Conservation (phyloP, 2,888 invertebrate genomes). For the Melieria crassipennis region DNA sequence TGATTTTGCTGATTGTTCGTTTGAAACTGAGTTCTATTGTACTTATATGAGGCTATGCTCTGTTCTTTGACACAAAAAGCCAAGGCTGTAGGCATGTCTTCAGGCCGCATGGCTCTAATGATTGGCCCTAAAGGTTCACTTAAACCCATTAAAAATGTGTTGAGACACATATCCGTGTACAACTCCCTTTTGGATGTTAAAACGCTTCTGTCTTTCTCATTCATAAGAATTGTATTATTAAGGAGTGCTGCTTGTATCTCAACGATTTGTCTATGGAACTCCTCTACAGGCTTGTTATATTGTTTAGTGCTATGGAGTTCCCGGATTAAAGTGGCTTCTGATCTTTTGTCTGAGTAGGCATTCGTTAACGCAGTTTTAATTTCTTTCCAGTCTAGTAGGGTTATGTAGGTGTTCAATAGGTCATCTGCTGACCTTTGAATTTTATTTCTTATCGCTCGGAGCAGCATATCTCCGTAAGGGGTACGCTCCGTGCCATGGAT, state of each 20-base stretch:
- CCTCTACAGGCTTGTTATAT: slow-evolving; percentile 34
- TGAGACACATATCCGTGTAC: slow-evolving; percentile 43
- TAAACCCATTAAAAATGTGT: slow-evolving; percentile 40
- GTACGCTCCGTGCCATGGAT: no score
- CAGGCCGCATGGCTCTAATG: slow-evolving; percentile 42
- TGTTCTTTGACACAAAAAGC: slow-evolving; percentile 40
- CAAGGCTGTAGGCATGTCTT: slow-evolving; percentile 31
- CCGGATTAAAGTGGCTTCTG: slow-evolving; percentile 9
- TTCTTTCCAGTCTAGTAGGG: slow-evolving; percentile 17
- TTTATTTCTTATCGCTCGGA: no score
- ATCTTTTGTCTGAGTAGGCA: slow-evolving; percentile 15
- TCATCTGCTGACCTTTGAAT: no score
- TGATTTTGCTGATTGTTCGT: neutral
- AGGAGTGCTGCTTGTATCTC: slow-evolving; percentile 40
- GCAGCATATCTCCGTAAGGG: no score
- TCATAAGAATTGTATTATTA: slow-evolving; percentile 40
- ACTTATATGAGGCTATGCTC: slow-evolving; percentile 20
- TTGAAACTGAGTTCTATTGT: slow-evolving; percentile 4
- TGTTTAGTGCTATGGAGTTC: slow-evolving; percentile 32
- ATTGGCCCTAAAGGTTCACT: slow-evolving; percentile 44
- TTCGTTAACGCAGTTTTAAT: slow-evolving; percentile 12
- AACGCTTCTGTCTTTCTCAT: slow-evolving; percentile 39
- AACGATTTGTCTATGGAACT: slow-evolving; percentile 39
- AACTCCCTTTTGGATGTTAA: slow-evolving; percentile 38
- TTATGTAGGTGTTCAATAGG: no score